These are phyloP conservation scores for Melieria crassipennis DNA, from an alignment of 2,888 invertebrate genomes.

Conservation along the genomic window DNA sequence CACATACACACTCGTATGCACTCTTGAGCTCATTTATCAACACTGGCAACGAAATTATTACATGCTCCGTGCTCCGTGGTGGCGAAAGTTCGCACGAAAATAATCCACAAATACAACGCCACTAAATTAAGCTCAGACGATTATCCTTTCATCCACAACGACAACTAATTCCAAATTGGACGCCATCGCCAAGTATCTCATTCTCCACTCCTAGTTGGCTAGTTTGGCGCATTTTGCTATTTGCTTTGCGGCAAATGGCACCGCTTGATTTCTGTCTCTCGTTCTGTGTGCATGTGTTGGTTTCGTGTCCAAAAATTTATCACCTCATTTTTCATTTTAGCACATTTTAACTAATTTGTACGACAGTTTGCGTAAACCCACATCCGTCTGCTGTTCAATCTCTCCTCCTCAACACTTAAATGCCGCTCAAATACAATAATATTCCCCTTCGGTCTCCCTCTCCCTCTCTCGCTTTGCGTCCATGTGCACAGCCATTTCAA, in stretches of 20 bases:
- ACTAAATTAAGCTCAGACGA: constrained; percentile 32
- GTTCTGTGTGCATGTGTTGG: not conserved
- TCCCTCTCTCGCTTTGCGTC: too few relatives aligned
- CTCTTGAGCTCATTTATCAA: not conserved
- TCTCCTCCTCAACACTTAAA: not conserved
- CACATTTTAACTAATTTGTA: constrained; percentile 35
- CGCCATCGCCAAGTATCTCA: too few relatives aligned
- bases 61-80: not conserved
- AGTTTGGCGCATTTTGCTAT: too few relatives aligned
- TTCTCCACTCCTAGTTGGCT: too few relatives aligned
- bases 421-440: constrained; percentile 1
- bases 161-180: constrained; percentile 16
- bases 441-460: not conserved
- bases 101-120: constrained; percentile 29
- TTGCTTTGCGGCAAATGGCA: too few relatives aligned
- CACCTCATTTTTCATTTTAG: constrained; percentile 36
- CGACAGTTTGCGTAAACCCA: constrained; percentile 20
- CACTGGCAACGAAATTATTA: not conserved
- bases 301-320: constrained; percentile 21
- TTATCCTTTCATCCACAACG: constrained; percentile 31
- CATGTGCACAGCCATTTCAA: not conserved
- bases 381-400: constrained; percentile 7
- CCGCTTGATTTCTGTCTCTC: too few relatives aligned
- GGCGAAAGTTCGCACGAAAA: not conserved
- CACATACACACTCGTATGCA: not conserved